A percentile compares a stretch with the other conserved stretches of the same genome.
These are phyloP conservation scores for Muscidifurax raptorellus DNA, from an alignment of 1,140 invertebrate genomes.

Conservation along the genomic window DNA sequence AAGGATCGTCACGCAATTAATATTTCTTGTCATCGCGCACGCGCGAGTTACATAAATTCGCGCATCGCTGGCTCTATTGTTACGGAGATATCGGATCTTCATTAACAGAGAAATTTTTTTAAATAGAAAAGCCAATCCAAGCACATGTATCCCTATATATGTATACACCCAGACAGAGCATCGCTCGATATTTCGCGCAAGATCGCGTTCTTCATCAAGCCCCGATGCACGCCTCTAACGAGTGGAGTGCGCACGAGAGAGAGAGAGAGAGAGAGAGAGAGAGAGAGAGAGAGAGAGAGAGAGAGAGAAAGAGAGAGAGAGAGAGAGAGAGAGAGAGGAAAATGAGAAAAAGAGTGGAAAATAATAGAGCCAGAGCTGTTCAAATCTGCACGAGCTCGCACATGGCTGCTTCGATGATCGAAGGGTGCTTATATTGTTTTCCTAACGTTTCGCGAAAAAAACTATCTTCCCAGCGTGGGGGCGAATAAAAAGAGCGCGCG, in stretches of 20 bases:
- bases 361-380: neutral
- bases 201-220: conserved; percentile 43
- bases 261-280: neutral
- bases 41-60: conserved; percentile 14
- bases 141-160: neutral
- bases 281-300: neutral
- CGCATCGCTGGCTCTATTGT: conserved; percentile 24
- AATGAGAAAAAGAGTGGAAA: neutral
- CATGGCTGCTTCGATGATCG: conserved; percentile 5
- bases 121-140: conserved; percentile 39
- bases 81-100: conserved; percentile 43
- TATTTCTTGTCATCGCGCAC: neutral
- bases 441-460: neutral
- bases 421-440: neutral
- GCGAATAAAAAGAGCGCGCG: neutral
- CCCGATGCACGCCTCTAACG: conserved; percentile 19
- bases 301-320: neutral
- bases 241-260: neutral
- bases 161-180: neutral
- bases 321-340: neutral
- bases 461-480: neutral
- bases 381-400: conserved; percentile 2
- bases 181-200: conserved; percentile 48
- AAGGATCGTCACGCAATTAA: conserved; percentile 14
- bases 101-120: conserved; percentile 43